Base-by-base conservation (phyloP, 2,797 vertebrate species). In the Rachycentron canadum region DNA sequence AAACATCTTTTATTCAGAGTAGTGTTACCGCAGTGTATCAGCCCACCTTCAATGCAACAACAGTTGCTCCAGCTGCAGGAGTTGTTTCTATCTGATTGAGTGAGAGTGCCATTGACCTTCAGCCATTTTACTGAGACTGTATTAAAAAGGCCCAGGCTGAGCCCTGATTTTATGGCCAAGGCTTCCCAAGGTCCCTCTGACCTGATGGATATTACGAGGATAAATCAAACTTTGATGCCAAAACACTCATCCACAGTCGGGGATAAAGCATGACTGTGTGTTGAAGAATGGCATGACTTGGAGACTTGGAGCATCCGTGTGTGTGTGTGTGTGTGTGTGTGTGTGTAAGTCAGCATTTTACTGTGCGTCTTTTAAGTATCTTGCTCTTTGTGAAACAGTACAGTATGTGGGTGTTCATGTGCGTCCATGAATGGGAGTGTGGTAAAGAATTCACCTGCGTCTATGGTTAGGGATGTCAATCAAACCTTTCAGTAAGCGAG, bases 151-250 rank as follows among this genome's bases (percentile, higher is more conserved):
- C 87, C 76, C 86, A 78, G 93, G 87, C 88, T 87, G 88, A 91
- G 86, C 80, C 61, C 73, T 50, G 85, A 67, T 93, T 92, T 93
- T 93, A 93, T 91, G 81, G 90, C 87, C 72, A 8, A 84, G 86
- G 84, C 90, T 81, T 90, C 72, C 89, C 90, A 93, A 92, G 92
- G 91, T 93, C 90, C 89, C 85, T 50, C 87, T 90, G 91, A 92
- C 91, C 92, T 88, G 90, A 90, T 84, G 86, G 91, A 90, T 94
- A 93, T 93, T 93, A 93, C 83, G 50, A 82, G 92, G 89, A 95
- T 95, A 93, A 94, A 95, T 95, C 92, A 93, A 88, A 91, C 89
- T 84, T 93, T 86, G 81, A 88, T 90, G 89, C 88, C 90, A 89
- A 86, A 89, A 85, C 76, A 53, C 78, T 86, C 85, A 72, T 88